phyloP scores from a whole-genome alignment of 2,113 vertebrate species.

The Pluvianellus socialis region DNA sequence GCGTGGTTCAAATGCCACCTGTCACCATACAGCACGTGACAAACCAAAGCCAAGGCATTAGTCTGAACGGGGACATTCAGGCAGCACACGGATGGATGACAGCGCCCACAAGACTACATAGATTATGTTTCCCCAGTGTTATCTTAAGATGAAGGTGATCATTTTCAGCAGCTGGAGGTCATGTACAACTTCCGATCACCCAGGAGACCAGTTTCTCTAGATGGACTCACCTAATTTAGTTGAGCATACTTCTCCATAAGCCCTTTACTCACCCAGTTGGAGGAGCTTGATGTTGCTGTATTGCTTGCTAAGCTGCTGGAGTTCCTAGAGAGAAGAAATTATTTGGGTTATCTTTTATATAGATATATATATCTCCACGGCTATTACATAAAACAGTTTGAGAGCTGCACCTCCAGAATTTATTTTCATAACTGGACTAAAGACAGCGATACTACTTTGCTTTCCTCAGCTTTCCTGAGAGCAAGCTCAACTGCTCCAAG shows the following conservation, averaged over 20 bases:
- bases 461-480: background rate
- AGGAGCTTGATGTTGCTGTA: slow-evolving; percentile 59
- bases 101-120: background rate
- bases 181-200: background rate
- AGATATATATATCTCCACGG: too few relatives aligned
- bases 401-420: background rate
- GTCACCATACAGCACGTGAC: fast-evolving
- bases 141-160: background rate
- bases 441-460: background rate
- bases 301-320: slow-evolving; percentile 61
- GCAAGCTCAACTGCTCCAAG: background rate
- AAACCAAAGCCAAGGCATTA: background rate
- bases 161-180: background rate
- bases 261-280: slow-evolving; percentile 47
- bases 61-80: fast-evolving
- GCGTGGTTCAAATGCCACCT: background rate
- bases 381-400: background rate
- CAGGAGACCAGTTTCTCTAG: background rate
- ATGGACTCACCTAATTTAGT: background rate
- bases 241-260: background rate
- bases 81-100: background rate
- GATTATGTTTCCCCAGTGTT: background rate
- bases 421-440: background rate
- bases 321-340: slow-evolving; percentile 19
- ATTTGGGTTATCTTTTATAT: background rate